A percentile compares a stretch with the other conserved stretches of the same genome.
Conservation (phyloP, 2,888 invertebrate species). For the Melinaea marsaeus region DNA sequence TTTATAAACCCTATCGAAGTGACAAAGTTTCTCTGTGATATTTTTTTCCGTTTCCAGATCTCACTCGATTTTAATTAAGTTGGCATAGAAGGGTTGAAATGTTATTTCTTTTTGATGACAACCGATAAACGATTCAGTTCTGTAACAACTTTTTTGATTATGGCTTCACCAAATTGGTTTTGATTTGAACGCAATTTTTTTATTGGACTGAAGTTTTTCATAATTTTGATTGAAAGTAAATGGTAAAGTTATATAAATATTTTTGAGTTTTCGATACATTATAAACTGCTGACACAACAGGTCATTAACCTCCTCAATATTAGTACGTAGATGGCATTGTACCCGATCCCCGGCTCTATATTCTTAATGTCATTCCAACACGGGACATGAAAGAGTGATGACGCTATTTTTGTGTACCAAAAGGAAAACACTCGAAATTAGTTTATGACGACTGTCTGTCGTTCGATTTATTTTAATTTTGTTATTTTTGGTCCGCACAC, state of each 20-base stretch:
- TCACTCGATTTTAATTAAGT: constrained; percentile 67
- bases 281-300: neutral
- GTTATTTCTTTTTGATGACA: constrained; percentile 74
- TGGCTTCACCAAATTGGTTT: constrained; percentile 47
- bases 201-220: constrained; percentile 29
- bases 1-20: constrained; percentile 40
- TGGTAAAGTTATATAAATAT: neutral
- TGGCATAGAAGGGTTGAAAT: constrained; percentile 59
- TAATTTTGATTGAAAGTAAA: constrained; percentile 1
- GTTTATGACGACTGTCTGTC: constrained; percentile 78
- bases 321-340: constrained; percentile 65
- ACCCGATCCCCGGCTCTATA: constrained; percentile 62
- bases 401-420: constrained; percentile 74
- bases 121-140: constrained; percentile 68
- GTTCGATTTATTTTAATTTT: constrained; percentile 78
- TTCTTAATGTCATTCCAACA: constrained; percentile 72
- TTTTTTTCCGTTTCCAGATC: constrained; percentile 37
- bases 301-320: constrained; percentile 1
- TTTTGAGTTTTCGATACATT: neutral
- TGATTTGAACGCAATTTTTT: constrained; percentile 50
- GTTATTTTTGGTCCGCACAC: constrained; percentile 69
- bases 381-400: constrained; percentile 75
- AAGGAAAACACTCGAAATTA: constrained; percentile 77
- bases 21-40: constrained; percentile 28
- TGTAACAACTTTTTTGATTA: constrained; percentile 57